phyloP scores from a whole-genome alignment of 2,113 vertebrate genomes.

The Nanorana parkeri region DNA sequence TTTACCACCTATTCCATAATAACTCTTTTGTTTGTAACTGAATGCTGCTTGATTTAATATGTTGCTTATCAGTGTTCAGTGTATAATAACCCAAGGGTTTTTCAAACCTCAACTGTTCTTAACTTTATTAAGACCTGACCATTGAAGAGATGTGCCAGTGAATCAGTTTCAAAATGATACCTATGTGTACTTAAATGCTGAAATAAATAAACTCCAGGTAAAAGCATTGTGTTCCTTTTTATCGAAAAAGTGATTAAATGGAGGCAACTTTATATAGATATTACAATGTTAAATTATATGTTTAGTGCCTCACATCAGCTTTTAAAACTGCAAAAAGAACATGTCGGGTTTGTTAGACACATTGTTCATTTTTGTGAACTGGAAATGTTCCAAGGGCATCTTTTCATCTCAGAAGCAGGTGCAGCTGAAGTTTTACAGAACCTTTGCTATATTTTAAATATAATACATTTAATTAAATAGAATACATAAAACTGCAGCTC shows the following conservation, averaged over 20 bases:
- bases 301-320: conserved; percentile 4
- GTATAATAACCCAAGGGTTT: no score
- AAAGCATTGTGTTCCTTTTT: background rate
- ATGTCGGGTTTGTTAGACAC: conserved; percentile 27
- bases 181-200: no score
- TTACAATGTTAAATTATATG: conserved; percentile 10
- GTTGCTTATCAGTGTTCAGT: no score
- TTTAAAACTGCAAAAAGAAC: conserved; percentile 18
- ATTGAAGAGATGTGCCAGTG: no score
- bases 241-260: background rate
- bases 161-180: no score
- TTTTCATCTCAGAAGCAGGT: conserved; percentile 79
- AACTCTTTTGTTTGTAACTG: no score
- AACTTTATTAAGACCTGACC: no score
- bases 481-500: conserved; percentile 77
- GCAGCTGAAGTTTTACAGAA: conserved; percentile 80
- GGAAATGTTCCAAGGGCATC: conserved; percentile 82
- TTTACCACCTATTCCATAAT: no score
- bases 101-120: no score
- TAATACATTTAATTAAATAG: conserved; percentile 83
- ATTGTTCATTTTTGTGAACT: conserved; percentile 57
- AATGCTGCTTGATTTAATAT: no score
- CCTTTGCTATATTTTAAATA: conserved; percentile 66
- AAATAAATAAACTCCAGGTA: background rate
- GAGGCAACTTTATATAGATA: background rate